Percentiles rank a stretch among this genome's conserved stretches.
These are phyloP conservation scores for Triplophysa tibetana DNA, from an alignment of 2,113 vertebrate species.

Conservation along the genomic window DNA sequence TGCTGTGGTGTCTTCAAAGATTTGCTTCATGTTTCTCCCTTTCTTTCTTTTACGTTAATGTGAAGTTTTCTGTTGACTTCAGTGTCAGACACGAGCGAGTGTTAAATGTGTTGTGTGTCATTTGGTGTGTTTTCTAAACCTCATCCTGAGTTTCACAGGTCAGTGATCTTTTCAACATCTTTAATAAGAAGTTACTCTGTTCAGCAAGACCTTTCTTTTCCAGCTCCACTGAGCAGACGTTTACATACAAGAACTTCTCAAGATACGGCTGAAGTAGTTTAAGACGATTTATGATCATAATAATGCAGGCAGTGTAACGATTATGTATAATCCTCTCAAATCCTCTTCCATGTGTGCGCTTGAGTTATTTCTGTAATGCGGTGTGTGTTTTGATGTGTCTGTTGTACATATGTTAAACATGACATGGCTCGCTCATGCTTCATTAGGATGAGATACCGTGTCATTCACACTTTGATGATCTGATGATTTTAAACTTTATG, in stretches of 20 bases:
- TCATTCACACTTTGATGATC: neutral
- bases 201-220: neutral
- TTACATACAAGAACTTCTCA: neutral
- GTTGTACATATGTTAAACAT: slow-evolving; percentile 16
- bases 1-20: too few species aligned
- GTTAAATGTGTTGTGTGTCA: too few species aligned
- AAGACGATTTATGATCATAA: neutral
- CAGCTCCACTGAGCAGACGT: neutral
- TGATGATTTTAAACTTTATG: slow-evolving; percentile 3
- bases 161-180: neutral
- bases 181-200: neutral
- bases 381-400: slow-evolving; percentile 15
- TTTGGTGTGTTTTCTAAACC: too few species aligned
- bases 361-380: neutral
- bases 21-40: too few species aligned
- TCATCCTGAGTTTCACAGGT: neutral
- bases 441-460: neutral
- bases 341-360: neutral
- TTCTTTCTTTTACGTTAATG: neutral
- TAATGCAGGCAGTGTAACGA: too few species aligned
- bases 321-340: neutral
- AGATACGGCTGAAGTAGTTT: neutral
- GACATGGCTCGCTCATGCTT: slow-evolving; percentile 4
- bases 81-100: neutral
- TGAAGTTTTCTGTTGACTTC: neutral